phyloP scores from a whole-genome alignment of 2,888 invertebrate species.

The Adineta ricciae region DNA sequence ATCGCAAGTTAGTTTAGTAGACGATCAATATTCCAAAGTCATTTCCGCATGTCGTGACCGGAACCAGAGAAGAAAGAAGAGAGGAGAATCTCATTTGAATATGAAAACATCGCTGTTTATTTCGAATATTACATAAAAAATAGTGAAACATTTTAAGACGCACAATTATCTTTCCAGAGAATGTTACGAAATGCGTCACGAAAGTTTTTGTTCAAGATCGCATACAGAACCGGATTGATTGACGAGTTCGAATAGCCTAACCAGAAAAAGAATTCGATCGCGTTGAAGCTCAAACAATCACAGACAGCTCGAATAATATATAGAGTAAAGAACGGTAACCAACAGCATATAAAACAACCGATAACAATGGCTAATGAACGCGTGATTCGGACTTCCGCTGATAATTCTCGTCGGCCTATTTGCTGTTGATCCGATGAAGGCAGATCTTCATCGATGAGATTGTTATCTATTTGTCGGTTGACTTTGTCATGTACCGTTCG shows the following conservation, averaged over 20 bases:
- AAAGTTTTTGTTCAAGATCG: constrained; percentile 49
- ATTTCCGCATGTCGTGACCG: not conserved
- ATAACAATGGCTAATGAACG: constrained; percentile 50
- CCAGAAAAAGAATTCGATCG: constrained; percentile 47
- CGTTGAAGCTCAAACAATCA: constrained; percentile 40
- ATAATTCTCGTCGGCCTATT: constrained; percentile 33
- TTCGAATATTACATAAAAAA: not conserved
- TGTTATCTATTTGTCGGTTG: not conserved
- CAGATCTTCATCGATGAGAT: not conserved
- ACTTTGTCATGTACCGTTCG: not conserved
- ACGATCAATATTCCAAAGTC: not conserved
- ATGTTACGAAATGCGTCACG: constrained; percentile 44
- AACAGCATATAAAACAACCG: constrained; percentile 48
- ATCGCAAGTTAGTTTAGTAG: not conserved
- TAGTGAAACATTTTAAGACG: not conserved
- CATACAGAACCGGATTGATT: constrained; percentile 48
- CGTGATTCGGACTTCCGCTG: constrained; percentile 46
- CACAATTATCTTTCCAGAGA: constrained; percentile 22
- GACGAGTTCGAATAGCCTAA: constrained; percentile 49
- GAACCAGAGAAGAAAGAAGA: not conserved
- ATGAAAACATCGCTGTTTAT: not conserved
- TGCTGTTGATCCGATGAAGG: not conserved
- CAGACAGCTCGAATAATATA: constrained; percentile 44
- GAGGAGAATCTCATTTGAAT: not conserved
- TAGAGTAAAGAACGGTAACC: constrained; percentile 50